Evolutionary conservation across 2,888 invertebrate genomes (phyloP).

Genomic region (Rhopalosiphum nymphaeae): DNA sequence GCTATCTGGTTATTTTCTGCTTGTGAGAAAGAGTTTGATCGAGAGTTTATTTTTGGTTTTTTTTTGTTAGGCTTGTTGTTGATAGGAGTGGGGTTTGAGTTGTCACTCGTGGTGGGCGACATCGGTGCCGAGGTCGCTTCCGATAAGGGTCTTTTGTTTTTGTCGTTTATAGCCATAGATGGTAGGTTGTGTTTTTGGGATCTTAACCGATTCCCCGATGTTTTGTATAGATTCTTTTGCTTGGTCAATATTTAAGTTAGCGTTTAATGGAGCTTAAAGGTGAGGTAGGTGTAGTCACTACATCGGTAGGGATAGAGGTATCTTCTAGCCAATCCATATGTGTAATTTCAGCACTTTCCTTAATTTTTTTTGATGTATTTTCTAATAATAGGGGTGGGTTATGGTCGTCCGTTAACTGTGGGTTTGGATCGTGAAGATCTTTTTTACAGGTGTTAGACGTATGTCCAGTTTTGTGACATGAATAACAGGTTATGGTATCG

Average conservation of each 20-base stretch:
- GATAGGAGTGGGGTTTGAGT: not conserved
- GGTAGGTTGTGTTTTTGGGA: not conserved
- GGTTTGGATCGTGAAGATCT: not conserved
- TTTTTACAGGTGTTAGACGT: constrained; percentile 19
- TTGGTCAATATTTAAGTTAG: not conserved
- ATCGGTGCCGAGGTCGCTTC: not conserved
- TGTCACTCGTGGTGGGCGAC: not conserved
- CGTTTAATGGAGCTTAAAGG: not conserved
- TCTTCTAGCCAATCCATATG: not conserved
- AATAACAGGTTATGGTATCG: not conserved
- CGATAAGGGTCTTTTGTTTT: constrained; percentile 23
- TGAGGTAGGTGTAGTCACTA: not conserved
- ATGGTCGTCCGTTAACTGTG: not conserved
- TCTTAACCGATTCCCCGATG: not conserved
- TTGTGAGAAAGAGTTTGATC: constrained; percentile 13
- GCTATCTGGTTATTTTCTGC: not conserved
- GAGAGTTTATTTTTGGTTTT: constrained; percentile 17
- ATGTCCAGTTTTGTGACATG: constrained; percentile 1
- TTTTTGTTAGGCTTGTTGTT: not conserved
- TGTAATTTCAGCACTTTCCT: not conserved
- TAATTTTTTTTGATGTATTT: not conserved
- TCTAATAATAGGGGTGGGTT: not conserved
- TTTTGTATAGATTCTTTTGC: not conserved
- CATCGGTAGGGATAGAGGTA: not conserved
- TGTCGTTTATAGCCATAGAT: not conserved